A percentile compares a stretch with the other conserved stretches of the same genome.
phyloP scores from a whole-genome alignment of 35 echinoderm and acorn worm species.

The Lytechinus pictus region DNA sequence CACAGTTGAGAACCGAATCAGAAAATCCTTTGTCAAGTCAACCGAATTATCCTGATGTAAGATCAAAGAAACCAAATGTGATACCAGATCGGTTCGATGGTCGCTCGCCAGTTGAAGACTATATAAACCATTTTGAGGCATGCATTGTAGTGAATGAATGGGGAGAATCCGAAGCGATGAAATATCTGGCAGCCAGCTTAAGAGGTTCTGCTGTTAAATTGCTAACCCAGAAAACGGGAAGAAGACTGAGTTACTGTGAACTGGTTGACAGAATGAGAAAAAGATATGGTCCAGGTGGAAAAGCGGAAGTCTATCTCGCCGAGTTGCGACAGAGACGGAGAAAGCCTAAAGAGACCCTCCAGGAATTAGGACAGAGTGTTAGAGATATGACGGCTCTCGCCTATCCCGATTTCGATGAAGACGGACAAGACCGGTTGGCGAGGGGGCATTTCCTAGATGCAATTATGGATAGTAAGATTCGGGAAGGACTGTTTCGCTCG shows the following conservation, averaged over 20 bases:
- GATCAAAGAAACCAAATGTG: not conserved
- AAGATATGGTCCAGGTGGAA: constrained; percentile 39
- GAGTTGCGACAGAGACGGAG: constrained; percentile 31
- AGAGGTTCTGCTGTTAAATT: too few relatives aligned
- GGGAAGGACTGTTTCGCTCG: too few relatives aligned
- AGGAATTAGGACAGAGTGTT: constrained; percentile 41
- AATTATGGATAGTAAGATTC: too few relatives aligned
- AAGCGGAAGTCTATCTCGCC: constrained; percentile 58
- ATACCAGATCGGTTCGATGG: constrained; percentile 46
- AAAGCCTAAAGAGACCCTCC: constrained; percentile 15
- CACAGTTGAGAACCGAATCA: not conserved
- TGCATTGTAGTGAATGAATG: too few relatives aligned
- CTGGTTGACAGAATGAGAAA: not conserved
- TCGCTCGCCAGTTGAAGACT: constrained; percentile 45
- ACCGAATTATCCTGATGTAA: not conserved
- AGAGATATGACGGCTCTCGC: constrained; percentile 42
- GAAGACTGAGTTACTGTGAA: not conserved
- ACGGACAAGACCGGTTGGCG: too few relatives aligned
- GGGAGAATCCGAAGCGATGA: too few relatives aligned
- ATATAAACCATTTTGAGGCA: constrained; percentile 53
- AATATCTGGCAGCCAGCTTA: too few relatives aligned
- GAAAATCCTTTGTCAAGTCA: not conserved
- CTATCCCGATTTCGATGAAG: too few relatives aligned
- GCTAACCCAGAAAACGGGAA: not conserved
- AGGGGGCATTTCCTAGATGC: too few relatives aligned